Conservation (phyloP, 2,113 vertebrate genomes). For the Notothenia coriiceps region DNA sequence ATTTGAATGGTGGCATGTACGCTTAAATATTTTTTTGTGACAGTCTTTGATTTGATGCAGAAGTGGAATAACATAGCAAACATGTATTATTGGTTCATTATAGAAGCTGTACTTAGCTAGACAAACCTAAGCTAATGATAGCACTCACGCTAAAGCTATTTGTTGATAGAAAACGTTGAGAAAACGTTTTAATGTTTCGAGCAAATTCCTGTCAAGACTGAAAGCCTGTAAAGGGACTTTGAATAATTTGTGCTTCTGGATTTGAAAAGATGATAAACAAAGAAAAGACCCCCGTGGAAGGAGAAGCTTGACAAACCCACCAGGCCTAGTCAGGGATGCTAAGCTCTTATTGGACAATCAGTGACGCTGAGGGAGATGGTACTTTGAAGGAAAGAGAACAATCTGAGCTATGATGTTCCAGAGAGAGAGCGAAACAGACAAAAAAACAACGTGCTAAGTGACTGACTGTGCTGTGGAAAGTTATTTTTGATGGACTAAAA, state of each 20-base stretch:
- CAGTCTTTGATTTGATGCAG: background rate
- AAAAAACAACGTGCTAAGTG: background rate
- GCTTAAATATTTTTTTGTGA: background rate
- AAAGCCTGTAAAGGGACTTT: no score
- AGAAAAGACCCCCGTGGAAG: background rate
- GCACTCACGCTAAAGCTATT: background rate
- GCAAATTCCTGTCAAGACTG: background rate
- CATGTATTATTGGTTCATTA: background rate
- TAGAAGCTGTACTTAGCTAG: background rate
- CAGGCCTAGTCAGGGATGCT: background rate
- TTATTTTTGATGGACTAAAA: conserved; percentile 46
- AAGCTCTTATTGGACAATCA: background rate
- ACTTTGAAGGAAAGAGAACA: background rate
- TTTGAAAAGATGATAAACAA: background rate
- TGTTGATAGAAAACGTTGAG: background rate
- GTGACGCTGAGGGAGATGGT: background rate
- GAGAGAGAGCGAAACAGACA: background rate
- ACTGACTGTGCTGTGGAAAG: conserved; percentile 15
- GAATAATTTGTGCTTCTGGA: background rate
- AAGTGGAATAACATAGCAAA: background rate
- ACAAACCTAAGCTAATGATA: background rate
- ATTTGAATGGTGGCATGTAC: background rate
- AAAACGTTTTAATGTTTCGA: background rate
- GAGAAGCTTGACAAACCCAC: background rate
- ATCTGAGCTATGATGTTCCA: background rate